A percentile compares a stretch with the other conserved stretches of the same genome.
These are phyloP conservation scores for Indicator maculatus DNA, from an alignment of 2,113 vertebrate genomes.

Conservation along the genomic window DNA sequence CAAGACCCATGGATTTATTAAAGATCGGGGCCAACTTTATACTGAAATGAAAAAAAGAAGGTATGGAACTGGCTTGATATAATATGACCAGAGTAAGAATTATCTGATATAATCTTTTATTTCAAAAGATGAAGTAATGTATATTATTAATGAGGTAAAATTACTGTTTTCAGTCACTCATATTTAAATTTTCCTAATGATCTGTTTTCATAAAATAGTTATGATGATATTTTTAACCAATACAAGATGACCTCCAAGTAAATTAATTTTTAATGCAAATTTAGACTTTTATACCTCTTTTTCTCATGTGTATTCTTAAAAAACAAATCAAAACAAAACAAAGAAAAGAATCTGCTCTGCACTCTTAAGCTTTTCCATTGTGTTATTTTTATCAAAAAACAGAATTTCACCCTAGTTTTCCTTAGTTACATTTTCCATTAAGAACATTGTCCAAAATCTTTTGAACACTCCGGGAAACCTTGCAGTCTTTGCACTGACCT, in stretches of 20 bases:
- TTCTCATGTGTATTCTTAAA: not conserved
- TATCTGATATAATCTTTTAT: not conserved
- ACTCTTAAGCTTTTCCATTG: not conserved
- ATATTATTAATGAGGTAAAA: not conserved
- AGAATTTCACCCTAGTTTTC: not conserved
- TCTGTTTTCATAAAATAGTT: not conserved
- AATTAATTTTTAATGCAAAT: not conserved
- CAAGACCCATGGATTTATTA: slow-evolving; percentile 55
- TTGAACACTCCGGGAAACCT: not conserved
- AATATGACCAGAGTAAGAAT: not conserved
- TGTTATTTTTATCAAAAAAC: not conserved
- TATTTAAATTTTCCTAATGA: not conserved
- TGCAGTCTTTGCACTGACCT: not conserved
- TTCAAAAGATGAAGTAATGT: not conserved
- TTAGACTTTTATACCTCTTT: not conserved
- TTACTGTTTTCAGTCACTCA: not conserved
- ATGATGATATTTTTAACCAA: not conserved
- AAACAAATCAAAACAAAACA: not conserved
- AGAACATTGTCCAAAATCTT: not conserved
- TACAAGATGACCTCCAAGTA: not conserved
- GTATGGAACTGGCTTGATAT: slow-evolving; percentile 52
- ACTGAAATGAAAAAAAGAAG: slow-evolving; percentile 76
- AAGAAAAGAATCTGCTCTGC: not conserved
- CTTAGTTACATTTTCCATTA: not conserved
- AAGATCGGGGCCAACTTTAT: slow-evolving; percentile 55